These are phyloP conservation scores for Varecia variegata DNA, from an alignment of 2,797 vertebrate species.

Conservation along the genomic window DNA sequence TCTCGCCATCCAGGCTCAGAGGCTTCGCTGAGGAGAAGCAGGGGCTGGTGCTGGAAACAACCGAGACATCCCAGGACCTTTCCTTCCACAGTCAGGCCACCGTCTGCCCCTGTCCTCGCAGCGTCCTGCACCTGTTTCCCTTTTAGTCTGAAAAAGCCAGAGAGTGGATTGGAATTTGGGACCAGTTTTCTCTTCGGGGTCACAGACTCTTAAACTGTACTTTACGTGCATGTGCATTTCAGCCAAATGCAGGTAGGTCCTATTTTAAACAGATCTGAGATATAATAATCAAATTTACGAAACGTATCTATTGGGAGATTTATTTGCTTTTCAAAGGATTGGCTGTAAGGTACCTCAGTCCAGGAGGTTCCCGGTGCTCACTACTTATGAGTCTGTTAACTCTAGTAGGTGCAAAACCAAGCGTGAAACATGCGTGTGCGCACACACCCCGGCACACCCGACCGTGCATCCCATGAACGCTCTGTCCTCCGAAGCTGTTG, in stretches of 20 bases:
- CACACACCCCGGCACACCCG: neutral
- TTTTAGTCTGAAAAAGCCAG: neutral
- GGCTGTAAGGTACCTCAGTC: neutral
- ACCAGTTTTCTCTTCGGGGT: neutral
- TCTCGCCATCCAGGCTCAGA: neutral
- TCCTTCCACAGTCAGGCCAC: neutral
- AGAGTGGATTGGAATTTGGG: neutral
- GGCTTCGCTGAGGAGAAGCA: constrained; percentile 44
- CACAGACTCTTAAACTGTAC: neutral
- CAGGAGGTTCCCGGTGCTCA: neutral
- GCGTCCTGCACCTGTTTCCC: accelerated
- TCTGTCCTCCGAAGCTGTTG: neutral
- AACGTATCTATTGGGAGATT: accelerated
- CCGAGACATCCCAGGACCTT: constrained; percentile 34
- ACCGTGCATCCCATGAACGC: accelerated
- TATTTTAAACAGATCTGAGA: neutral
- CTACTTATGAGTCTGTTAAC: neutral
- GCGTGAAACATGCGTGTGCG: neutral
- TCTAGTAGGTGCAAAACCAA: neutral
- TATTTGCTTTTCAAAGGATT: neutral
- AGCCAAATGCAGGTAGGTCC: neutral
- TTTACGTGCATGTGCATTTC: neutral
- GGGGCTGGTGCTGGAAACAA: constrained; percentile 48
- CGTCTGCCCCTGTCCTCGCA: accelerated
- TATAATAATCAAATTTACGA: neutral